Conservation (phyloP, 2,797 vertebrate genomes). For the Rousettus madagascariensis region DNA sequence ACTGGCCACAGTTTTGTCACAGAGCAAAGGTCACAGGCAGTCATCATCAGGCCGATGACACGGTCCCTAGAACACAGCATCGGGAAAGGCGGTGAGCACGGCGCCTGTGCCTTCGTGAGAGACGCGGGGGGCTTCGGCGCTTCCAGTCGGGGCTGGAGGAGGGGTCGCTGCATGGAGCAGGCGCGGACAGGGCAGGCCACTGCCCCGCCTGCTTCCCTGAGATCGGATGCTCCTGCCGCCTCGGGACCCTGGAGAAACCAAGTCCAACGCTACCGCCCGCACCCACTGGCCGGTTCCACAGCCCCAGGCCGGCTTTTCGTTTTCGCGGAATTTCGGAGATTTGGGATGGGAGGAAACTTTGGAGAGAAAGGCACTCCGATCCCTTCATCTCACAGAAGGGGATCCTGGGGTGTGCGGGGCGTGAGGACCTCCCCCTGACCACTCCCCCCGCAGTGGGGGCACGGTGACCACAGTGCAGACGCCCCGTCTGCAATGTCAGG, state of each 20-base stretch:
- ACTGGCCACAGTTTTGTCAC: constrained; percentile 98
- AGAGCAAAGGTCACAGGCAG: constrained; percentile 98
- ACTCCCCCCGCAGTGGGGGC: no score
- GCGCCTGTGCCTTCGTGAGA: not conserved
- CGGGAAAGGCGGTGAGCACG: not conserved
- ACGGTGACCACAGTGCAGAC: no score
- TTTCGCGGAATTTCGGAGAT: not conserved
- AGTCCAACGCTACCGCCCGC: no score
- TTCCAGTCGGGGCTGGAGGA: no score
- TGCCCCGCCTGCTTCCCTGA: no score
- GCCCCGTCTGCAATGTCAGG: no score
- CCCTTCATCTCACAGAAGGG: not conserved
- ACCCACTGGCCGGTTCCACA: no score
- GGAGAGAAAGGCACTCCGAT: not conserved
- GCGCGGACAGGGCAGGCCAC: not conserved
- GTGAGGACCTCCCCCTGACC: no score
- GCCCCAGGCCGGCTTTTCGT: not conserved
- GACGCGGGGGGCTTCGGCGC: no score
- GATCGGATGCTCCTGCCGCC: no score
- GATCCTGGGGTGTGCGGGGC: not conserved
- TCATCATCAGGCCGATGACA: constrained; percentile 99
- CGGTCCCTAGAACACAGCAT: constrained; percentile 90
- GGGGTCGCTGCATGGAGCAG: no score
- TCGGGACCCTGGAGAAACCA: no score
- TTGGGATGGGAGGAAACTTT: not conserved